These are phyloP conservation scores for Neelides sp. DNA, from an alignment of 1,140 invertebrate genomes.

Conservation along the genomic window DNA sequence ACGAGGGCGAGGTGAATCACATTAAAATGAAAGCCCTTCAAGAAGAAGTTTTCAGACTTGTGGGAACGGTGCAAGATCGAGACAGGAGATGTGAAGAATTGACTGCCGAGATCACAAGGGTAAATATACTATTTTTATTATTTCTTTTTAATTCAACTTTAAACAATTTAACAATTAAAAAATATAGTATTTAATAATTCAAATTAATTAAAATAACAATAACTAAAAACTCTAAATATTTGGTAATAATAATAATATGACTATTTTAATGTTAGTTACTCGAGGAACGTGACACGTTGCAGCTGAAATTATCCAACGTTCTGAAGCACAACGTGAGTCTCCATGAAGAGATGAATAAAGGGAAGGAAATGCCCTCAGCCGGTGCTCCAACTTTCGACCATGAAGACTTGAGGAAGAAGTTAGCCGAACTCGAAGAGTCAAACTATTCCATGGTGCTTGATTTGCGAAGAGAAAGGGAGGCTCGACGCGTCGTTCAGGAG, in stretches of 20 bases:
- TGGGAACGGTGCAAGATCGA: constrained; percentile 73
- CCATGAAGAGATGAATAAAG: constrained; percentile 8
- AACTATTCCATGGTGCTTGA: constrained; percentile 20
- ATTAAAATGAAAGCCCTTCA: constrained; percentile 27
- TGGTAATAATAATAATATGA: constrained; percentile 16
- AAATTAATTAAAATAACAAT: background rate
- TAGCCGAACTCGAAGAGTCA: constrained; percentile 12
- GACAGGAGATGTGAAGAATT: constrained; percentile 72
- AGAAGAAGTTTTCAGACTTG: constrained; percentile 22
- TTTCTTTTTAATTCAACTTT: background rate
- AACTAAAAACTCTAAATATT: background rate
- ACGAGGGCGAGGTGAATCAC: constrained; percentile 10
- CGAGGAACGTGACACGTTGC: constrained; percentile 70
- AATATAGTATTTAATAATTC: too few relatives aligned
- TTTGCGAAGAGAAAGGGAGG: constrained; percentile 20
- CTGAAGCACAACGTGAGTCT: constrained; percentile 35
- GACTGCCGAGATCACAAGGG: constrained; percentile 65
- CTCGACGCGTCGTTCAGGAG: constrained; percentile 21
- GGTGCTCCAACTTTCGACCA: background rate
- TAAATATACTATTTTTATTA: constrained; percentile 24
- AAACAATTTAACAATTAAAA: constrained; percentile 5
- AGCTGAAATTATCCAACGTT: constrained; percentile 63
- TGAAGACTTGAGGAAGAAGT: constrained; percentile 12
- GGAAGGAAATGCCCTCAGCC: background rate
- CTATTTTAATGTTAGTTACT: constrained; percentile 49